These are phyloP conservation scores for Spheniscus mendiculus DNA, from an alignment of 2,113 vertebrate genomes.

Conservation along the genomic window DNA sequence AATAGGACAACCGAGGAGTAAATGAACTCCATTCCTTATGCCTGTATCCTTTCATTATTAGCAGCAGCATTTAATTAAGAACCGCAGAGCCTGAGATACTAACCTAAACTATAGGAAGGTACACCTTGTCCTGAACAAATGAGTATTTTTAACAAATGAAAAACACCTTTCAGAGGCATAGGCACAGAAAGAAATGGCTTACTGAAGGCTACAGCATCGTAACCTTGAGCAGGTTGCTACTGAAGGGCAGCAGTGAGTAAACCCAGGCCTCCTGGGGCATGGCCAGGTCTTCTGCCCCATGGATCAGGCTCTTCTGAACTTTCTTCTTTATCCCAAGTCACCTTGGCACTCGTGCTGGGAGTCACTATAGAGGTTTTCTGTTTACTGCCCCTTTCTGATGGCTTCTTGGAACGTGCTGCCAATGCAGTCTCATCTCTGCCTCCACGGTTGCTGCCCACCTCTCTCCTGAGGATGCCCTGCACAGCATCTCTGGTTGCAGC, in stretches of 20 bases:
- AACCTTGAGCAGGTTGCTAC: background rate
- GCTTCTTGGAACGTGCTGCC: background rate
- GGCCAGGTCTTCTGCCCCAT: background rate
- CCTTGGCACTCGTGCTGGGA: background rate
- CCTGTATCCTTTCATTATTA: background rate
- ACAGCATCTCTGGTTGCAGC: background rate
- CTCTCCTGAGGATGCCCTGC: background rate
- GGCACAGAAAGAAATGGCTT: background rate
- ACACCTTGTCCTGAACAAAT: background rate
- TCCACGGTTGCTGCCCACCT: background rate
- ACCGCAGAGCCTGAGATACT: background rate
- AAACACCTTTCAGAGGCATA: background rate
- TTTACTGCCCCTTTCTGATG: background rate
- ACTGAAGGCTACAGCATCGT: rapidly evolving
- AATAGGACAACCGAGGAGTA: background rate
- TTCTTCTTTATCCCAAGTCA: background rate
- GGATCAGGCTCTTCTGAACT: background rate
- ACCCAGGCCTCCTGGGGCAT: background rate
- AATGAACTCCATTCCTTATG: background rate
- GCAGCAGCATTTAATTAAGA: constrained; percentile 18
- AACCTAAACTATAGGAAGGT: background rate
- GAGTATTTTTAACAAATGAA: background rate
- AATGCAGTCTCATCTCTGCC: background rate
- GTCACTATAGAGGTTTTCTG: background rate
- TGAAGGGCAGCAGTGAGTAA: background rate